phyloP scores from a whole-genome alignment of 1,140 invertebrate species.

The Heliconius nattereri region DNA sequence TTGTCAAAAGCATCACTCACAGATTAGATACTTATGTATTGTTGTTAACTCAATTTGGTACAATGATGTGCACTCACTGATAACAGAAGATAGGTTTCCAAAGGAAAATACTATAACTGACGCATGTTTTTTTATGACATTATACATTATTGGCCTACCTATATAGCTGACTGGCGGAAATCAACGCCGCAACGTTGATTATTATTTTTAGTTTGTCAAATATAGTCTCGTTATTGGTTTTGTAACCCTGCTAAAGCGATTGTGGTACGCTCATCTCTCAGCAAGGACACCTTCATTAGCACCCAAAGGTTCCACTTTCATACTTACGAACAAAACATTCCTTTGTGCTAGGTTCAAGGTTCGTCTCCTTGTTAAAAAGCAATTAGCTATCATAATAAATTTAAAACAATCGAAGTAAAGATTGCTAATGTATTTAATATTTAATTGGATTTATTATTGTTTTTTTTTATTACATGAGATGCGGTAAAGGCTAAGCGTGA shows the following conservation, averaged over 20 bases:
- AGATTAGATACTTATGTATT: constrained; percentile 31
- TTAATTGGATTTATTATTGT: neutral
- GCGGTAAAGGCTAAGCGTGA: neutral
- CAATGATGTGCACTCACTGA: constrained; percentile 28
- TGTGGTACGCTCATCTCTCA: neutral
- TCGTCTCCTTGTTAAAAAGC: constrained; percentile 33
- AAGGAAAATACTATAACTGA: neutral
- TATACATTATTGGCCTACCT: no score
- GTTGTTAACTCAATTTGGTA: constrained; percentile 28
- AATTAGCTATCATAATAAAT: neutral
- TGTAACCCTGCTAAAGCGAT: no score
- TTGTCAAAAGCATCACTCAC: constrained; percentile 23
- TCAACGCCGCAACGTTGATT: no score
- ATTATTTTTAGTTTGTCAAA: no score
- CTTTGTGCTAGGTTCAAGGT: constrained; percentile 59
- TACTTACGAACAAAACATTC: constrained; percentile 43
- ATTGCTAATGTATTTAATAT: neutral
- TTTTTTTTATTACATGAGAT: neutral
- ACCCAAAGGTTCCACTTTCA: no score
- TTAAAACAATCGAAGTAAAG: neutral
- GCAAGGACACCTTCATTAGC: no score
- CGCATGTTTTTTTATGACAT: neutral
- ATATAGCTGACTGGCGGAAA: no score
- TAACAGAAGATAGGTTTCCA: constrained; percentile 20
- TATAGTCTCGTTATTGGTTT: no score